Evolutionary conservation across 2,797 vertebrate species (phyloP), one percentile per base, ranked within the genome.

Genomic region (Odontamblyopus rebecca): DNA sequence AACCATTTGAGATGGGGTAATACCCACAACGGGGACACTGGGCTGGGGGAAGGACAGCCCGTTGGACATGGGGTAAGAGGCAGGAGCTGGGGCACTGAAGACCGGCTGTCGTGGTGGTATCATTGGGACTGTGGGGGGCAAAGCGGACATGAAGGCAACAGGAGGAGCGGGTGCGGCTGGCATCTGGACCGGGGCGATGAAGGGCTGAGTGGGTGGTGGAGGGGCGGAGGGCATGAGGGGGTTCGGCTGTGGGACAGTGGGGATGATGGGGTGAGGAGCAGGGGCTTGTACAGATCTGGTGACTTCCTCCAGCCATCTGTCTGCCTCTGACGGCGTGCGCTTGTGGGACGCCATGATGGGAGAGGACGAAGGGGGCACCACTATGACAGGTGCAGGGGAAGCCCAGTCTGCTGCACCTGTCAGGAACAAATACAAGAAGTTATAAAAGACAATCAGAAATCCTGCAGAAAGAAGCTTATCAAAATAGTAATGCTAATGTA

Each of bases 1-100:
- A 67, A 98, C 98, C 98, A 98, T 99, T 89, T 99, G 97, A 6
- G 97, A 98, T 12, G 98, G 97, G 5, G 98, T 99, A 88, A 99
- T 98, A 76, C 97, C 98, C 0, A 97, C 96, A 85, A 98, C 95
- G 0, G 97, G 96, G 26, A 97, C 95, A 0, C 94, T 96, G 1
- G 96, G 89, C 82, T 95, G 94, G 19, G 94, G 82, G 19, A 96
- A 97, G 59, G 95, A 89, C 85, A 98, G 94, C 70, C 97, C 98
- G 0, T 99, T 99, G 16, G 96, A 82, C 80, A 98, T 91, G 0
- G 95, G 92, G 2, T 95, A 97, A 59, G 95, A 85, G 26, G 82
- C 68, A 29, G 95, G 95, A 1, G 91, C 82, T 65, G 84, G 92
- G 9, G 94, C 74, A 50, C 96, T 94, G 83, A 96, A 98, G 0